These are phyloP conservation scores for Otocyon megalotis DNA, from an alignment of 2,113 vertebrate genomes.

Conservation along the genomic window DNA sequence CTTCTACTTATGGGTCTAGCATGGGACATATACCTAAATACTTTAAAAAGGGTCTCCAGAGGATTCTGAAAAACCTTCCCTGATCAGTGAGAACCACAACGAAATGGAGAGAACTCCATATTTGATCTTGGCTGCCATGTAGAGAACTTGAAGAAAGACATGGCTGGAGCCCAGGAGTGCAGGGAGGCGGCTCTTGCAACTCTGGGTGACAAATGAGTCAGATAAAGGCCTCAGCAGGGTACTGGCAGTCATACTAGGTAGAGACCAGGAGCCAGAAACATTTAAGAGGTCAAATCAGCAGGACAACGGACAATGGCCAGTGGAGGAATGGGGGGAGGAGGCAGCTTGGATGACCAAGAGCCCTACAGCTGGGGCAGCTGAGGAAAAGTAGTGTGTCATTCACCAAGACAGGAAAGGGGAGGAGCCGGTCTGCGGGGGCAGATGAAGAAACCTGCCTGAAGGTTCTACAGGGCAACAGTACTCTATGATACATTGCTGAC, in stretches of 20 bases:
- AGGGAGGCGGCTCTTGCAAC: not conserved
- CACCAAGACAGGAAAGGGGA: not conserved
- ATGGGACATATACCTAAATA: not conserved
- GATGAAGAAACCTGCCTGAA: not conserved
- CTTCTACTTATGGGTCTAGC: not conserved
- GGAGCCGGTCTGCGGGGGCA: not conserved
- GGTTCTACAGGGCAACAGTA: too few relatives aligned
- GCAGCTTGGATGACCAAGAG: not conserved
- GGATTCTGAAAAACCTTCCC: not conserved
- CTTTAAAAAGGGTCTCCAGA: not conserved
- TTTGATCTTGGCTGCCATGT: not conserved
- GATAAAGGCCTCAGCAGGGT: not conserved
- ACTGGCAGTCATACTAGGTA: not conserved
- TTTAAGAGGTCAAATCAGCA: not conserved
- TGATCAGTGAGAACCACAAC: not conserved
- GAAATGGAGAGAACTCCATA: not conserved
- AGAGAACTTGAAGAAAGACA: not conserved
- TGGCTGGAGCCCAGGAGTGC: not conserved
- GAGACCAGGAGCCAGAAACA: not conserved
- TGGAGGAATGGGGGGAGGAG: not conserved
- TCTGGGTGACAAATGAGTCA: not conserved
- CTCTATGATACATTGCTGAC: fast-evolving
- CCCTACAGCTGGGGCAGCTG: too few relatives aligned
- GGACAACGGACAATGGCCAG: not conserved
- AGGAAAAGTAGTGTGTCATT: not conserved